These are phyloP conservation scores for Sinocyclocheilus maitianheensis DNA, from an alignment of 2,113 vertebrate genomes.

Conservation along the genomic window DNA sequence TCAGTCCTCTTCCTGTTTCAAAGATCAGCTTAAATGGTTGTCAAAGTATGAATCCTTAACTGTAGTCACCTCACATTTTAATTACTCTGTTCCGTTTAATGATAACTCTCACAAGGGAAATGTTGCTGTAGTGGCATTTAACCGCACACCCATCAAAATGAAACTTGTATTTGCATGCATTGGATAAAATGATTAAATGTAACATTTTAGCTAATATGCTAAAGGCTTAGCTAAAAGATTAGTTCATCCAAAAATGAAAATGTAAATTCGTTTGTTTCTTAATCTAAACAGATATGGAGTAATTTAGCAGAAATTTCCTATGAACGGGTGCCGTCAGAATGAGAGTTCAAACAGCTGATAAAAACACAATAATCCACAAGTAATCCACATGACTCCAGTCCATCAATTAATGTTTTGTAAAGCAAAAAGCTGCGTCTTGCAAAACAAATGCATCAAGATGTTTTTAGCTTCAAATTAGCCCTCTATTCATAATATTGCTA, in stretches of 20 bases:
- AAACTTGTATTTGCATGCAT: neutral
- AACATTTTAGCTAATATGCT: neutral
- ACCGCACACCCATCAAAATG: neutral
- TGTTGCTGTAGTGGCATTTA: neutral
- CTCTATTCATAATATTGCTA: too few relatives aligned
- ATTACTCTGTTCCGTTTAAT: neutral
- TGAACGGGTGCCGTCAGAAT: too few relatives aligned
- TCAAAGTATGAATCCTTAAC: constrained; percentile 2
- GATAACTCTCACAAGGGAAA: neutral
- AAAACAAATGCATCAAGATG: too few relatives aligned
- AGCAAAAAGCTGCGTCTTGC: too few relatives aligned
- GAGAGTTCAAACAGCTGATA: too few relatives aligned
- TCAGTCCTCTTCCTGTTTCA: neutral
- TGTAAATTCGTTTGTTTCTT: neutral
- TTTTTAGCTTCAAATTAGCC: too few relatives aligned
- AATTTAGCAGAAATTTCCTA: neutral
- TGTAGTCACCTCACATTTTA: neutral
- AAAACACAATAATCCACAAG: too few relatives aligned
- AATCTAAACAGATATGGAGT: neutral
- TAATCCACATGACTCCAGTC: too few relatives aligned
- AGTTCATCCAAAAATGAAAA: neutral
- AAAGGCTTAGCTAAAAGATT: neutral
- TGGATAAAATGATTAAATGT: neutral
- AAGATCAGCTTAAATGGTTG: neutral
- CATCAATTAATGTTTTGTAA: too few relatives aligned